Percentiles rank a stretch among this genome's conserved stretches.
phyloP scores from a whole-genome alignment of 2,888 invertebrate species.

The Drosophila neonasuta region DNA sequence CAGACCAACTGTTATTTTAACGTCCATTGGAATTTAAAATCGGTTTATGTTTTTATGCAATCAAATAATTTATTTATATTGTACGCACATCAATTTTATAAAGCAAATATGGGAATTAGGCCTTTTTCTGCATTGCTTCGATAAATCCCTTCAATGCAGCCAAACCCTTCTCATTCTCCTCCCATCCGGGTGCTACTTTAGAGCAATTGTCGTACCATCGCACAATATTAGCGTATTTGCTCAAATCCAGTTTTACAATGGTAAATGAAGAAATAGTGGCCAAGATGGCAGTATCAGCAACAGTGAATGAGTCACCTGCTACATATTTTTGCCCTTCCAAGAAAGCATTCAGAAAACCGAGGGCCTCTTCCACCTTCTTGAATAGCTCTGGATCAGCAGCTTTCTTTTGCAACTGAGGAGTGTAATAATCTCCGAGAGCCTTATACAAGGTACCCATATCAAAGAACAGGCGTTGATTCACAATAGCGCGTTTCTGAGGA shows the following conservation, averaged over 20 bases:
- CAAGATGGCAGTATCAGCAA: slow-evolving; percentile 89
- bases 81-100: not conserved
- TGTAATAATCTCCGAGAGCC: slow-evolving; percentile 87
- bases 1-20: too few species aligned
- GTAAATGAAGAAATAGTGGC: slow-evolving; percentile 87
- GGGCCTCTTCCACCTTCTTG: slow-evolving; percentile 86
- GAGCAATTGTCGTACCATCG: slow-evolving; percentile 85
- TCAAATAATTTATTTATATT: too few species aligned
- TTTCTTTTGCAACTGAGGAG: slow-evolving; percentile 85
- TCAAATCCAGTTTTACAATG: slow-evolving; percentile 86
- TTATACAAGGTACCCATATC: slow-evolving; percentile 89
- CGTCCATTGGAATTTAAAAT: too few species aligned
- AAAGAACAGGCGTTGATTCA: slow-evolving; percentile 90
- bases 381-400: slow-evolving; percentile 86
- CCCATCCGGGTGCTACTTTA: slow-evolving; percentile 84
- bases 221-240: slow-evolving; percentile 86
- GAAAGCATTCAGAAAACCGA: slow-evolving; percentile 87
- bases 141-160: slow-evolving; percentile 82
- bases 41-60: too few species aligned
- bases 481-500: slow-evolving; percentile 87
- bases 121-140: slow-evolving; percentile 6
- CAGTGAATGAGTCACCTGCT: slow-evolving; percentile 88
- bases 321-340: slow-evolving; percentile 87
- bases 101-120: not conserved
- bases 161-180: slow-evolving; percentile 84